Percentiles rank a stretch among this genome's conserved stretches.
phyloP scores from a whole-genome alignment of 1,140 invertebrate species.

The Eumeta japonica region DNA sequence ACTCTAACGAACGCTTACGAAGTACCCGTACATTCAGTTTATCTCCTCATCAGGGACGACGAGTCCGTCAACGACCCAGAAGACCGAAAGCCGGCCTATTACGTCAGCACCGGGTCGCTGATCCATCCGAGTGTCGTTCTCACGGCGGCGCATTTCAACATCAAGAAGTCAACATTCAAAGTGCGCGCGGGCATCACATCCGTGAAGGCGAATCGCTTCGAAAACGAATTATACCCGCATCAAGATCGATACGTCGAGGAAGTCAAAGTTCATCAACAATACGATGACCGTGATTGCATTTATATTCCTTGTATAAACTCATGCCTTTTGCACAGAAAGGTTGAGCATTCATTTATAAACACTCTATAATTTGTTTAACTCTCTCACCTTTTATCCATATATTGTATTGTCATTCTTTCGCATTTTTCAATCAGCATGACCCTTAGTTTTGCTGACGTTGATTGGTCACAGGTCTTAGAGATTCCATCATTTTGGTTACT shows the following conservation, averaged over 20 bases:
- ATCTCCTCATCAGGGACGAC: constrained; percentile 48
- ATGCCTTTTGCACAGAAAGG: too few species aligned
- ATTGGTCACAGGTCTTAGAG: too few species aligned
- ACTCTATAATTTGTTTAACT: too few species aligned
- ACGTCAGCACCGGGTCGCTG: constrained; percentile 70
- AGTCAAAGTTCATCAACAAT: constrained; percentile 47
- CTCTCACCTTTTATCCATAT: too few species aligned
- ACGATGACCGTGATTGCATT: constrained; percentile 22
- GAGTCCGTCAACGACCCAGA: constrained; percentile 53
- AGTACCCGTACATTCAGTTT: too few species aligned
- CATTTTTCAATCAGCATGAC: too few species aligned
- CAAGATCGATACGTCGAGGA: constrained; percentile 42
- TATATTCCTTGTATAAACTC: too few species aligned
- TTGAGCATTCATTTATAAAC: too few species aligned
- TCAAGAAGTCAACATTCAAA: constrained; percentile 21
- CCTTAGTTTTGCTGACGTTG: too few species aligned
- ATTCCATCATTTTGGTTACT: too few species aligned
- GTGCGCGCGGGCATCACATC: constrained; percentile 52
- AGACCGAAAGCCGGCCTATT: constrained; percentile 60
- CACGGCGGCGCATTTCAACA: constrained; percentile 68
- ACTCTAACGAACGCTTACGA: too few species aligned
- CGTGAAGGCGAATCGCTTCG: constrained; percentile 59
- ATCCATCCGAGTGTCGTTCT: constrained; percentile 66
- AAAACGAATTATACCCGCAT: constrained; percentile 45
- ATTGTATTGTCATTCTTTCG: too few species aligned